phyloP scores from a whole-genome alignment of 1,140 invertebrate genomes.

The silkworm (Bombyx mori) region DNA sequence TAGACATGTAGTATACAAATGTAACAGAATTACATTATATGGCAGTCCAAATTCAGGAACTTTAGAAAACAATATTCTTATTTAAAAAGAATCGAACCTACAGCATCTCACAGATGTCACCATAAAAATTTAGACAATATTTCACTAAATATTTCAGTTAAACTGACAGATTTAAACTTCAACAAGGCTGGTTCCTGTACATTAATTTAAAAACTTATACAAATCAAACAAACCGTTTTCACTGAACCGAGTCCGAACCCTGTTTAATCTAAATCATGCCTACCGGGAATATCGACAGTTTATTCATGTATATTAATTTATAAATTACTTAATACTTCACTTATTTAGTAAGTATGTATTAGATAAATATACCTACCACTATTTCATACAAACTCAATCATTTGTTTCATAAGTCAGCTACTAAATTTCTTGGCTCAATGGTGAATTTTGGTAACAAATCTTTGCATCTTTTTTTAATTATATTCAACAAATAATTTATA shows the following conservation, averaged over 20 bases:
- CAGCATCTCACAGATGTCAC: not conserved
- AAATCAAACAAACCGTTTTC: constrained; percentile 31
- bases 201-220: constrained; percentile 8
- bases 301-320: constrained; percentile 9
- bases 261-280: constrained; percentile 9
- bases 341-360: too few species aligned
- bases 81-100: too few species aligned
- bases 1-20: not conserved
- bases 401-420: too few species aligned
- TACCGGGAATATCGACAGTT: constrained; percentile 29
- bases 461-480: too few species aligned
- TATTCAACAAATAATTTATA: too few species aligned
- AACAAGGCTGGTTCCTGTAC: constrained; percentile 11
- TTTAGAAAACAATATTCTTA: constrained; percentile 9
- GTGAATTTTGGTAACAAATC: too few species aligned
- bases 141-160: constrained; percentile 8
- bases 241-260: constrained; percentile 4
- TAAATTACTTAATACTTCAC: too few species aligned
- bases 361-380: too few species aligned
- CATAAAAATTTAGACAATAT: constrained; percentile 1
- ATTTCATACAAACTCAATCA: too few species aligned
- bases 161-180: constrained; percentile 10
- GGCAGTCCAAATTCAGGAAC: constrained; percentile 8
- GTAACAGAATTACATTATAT: not conserved
- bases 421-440: too few species aligned